Conservation (phyloP, 2,113 vertebrate genomes). For the Syrmaticus mikado region DNA sequence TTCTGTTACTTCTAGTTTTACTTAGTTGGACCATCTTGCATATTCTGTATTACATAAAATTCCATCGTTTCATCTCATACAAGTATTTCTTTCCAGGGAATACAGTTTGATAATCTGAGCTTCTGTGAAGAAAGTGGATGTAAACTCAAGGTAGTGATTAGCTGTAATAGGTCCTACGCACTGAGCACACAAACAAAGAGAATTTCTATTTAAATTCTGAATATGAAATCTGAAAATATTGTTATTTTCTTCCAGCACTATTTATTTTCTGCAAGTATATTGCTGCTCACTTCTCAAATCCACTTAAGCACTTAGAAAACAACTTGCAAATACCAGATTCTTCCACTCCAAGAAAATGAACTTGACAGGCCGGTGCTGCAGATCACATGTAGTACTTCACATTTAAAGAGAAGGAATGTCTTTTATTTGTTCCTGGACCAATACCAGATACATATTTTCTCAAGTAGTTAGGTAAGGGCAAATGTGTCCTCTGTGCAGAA, state of each 20-base stretch:
- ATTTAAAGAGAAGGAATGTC: constrained; percentile 30
- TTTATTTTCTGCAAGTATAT: background rate
- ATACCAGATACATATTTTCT: constrained; percentile 28
- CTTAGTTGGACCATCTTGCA: background rate
- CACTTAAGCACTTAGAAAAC: constrained; percentile 50
- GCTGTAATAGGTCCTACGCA: background rate
- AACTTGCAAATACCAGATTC: constrained; percentile 46
- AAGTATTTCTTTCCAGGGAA: background rate
- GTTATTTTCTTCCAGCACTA: constrained; percentile 21
- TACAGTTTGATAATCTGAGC: background rate
- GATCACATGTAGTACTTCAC: background rate
- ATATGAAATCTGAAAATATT: constrained; percentile 19
- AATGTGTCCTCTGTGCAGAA: constrained; percentile 3
- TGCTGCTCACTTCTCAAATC: constrained; percentile 18
- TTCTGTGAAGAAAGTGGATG: constrained; percentile 19
- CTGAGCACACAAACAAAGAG: constrained; percentile 3
- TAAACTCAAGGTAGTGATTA: background rate
- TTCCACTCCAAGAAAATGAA: constrained; percentile 33
- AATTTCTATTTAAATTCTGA: constrained; percentile 46
- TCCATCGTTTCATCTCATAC: constrained; percentile 25
- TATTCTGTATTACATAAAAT: constrained; percentile 24
- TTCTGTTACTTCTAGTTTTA: constrained; percentile 2
- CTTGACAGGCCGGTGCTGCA: background rate
- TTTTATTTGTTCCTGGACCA: constrained; percentile 28
- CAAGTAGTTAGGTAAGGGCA: constrained; percentile 5